phyloP scores from a whole-genome alignment of 2,113 vertebrate species.

The Macroglossus sobrinus region DNA sequence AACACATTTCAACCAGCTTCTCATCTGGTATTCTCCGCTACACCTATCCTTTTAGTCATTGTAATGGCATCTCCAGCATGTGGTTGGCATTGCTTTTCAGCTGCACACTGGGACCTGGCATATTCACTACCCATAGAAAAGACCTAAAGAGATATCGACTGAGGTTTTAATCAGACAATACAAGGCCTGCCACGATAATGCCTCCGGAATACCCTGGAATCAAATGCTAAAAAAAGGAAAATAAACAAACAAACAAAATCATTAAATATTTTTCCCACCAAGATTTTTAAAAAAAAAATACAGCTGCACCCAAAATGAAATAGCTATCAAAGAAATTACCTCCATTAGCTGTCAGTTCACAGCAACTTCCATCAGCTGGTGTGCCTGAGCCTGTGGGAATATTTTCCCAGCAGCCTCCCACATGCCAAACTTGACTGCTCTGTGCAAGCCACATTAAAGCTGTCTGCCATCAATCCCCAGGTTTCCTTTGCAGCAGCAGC shows the following conservation, averaged over 20 bases:
- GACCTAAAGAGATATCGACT: constrained; percentile 68
- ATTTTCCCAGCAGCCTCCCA: constrained; percentile 78
- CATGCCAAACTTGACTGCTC: constrained; percentile 76
- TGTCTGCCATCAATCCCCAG: constrained; percentile 75
- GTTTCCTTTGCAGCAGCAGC: constrained; percentile 70
- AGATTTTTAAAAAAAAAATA: constrained; percentile 61
- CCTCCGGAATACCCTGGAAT: constrained; percentile 73
- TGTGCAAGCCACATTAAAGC: constrained; percentile 76
- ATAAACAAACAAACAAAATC: constrained; percentile 25
- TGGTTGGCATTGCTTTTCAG: neutral
- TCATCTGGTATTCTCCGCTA: neutral
- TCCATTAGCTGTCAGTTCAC: constrained; percentile 78
- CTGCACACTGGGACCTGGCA: neutral
- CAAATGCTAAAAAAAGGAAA: constrained; percentile 74
- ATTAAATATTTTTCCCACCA: constrained; percentile 11
- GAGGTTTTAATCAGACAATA: constrained; percentile 70
- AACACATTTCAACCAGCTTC: neutral
- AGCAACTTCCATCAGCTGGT: constrained; percentile 80
- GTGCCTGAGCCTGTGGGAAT: constrained; percentile 75
- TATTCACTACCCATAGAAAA: constrained; percentile 37
- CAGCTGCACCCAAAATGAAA: constrained; percentile 76
- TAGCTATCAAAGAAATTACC: constrained; percentile 74
- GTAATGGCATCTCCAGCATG: constrained; percentile 12
- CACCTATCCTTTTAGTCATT: neutral
- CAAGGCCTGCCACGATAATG: constrained; percentile 72